Evolutionary conservation across 2,888 invertebrate species (phyloP), one percentile per base, ranked within the genome.

Genomic region (Cephalotes varians): DNA sequence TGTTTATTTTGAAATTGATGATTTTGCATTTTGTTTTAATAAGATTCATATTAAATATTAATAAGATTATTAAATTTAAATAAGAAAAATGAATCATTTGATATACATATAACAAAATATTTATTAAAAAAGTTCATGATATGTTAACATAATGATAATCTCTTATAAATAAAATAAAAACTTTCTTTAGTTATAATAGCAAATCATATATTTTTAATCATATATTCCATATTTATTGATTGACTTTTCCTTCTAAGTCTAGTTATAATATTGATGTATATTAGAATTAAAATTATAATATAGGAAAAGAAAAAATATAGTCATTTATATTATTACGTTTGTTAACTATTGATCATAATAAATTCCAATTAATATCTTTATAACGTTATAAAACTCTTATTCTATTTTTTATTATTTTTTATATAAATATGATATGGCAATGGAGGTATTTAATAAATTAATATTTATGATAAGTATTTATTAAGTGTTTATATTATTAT

Each of bases 401-500:
- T 25, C 10, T 67, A 1, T 2, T 65, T 18, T 28, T 44, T 65
- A 28, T 28, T 1, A 47, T 47, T 65, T 47, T 67, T 47, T 31
- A 47, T n/a, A n/a, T 21, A 62, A 37, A n/a, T 62, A 34, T 37
- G 25, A 47, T 15, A 18, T n/a, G 7, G 5, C 4, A 21, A 5
- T 49, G 1, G 0, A 69, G 15, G 15, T 2, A 51, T 69, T 69
- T 49, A 31, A 49, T 69, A 3, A 4, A 21, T 69, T 69, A 2
- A 49, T 31, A 21, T 18, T 65, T 28, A 34, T 7, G 4, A 49
- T 31, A 49, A 4, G n/a, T 15, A 4, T 21, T 21, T 37, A 25
- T 18, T 25, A 54, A 54, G 15, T 69, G 15, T 69, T 51, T 25
- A 25, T 7, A 54, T 72, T 72, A 40, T n/a, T n/a, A 40, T 31